Evolutionary conservation across 1,140 invertebrate species (phyloP).

Genomic region (Temnothorax longispinosus): DNA sequence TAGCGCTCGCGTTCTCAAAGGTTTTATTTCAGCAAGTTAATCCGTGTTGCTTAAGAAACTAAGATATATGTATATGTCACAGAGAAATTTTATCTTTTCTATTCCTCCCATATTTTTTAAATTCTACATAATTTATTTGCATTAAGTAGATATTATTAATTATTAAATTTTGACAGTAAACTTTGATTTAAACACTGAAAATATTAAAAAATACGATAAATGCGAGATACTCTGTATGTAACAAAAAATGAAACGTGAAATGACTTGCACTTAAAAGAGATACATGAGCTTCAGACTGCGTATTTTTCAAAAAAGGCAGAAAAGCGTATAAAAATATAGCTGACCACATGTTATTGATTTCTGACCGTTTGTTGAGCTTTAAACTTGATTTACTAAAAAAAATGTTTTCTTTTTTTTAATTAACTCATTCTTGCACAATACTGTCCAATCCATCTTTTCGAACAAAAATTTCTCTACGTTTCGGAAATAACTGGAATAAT

Average conservation of each 20-base stretch:
- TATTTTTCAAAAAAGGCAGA: not conserved
- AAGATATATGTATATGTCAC: not conserved
- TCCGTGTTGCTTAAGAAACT: not conserved
- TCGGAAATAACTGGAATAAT: constrained; percentile 42
- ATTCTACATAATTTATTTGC: not conserved
- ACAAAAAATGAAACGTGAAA: not conserved
- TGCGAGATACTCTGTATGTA: not conserved
- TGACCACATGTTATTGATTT: not conserved
- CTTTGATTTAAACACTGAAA: not conserved
- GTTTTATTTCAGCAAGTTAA: not conserved
- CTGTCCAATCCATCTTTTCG: constrained; percentile 5
- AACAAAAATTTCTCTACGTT: constrained; percentile 25
- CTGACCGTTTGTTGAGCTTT: not conserved
- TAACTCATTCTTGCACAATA: constrained; percentile 2
- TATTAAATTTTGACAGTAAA: not conserved
- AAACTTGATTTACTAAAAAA: not conserved
- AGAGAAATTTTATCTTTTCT: not conserved
- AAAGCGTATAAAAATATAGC: constrained; percentile 13
- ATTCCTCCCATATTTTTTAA: not conserved
- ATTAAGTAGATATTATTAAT: not conserved
- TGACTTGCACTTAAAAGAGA: not conserved
- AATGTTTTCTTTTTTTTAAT: not conserved
- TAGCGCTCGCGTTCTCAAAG: not conserved
- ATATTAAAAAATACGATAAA: not conserved
- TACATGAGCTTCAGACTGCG: not conserved